Base-by-base conservation (phyloP, 1,140 invertebrate genomes). In the Acromyrmex echinatior region DNA sequence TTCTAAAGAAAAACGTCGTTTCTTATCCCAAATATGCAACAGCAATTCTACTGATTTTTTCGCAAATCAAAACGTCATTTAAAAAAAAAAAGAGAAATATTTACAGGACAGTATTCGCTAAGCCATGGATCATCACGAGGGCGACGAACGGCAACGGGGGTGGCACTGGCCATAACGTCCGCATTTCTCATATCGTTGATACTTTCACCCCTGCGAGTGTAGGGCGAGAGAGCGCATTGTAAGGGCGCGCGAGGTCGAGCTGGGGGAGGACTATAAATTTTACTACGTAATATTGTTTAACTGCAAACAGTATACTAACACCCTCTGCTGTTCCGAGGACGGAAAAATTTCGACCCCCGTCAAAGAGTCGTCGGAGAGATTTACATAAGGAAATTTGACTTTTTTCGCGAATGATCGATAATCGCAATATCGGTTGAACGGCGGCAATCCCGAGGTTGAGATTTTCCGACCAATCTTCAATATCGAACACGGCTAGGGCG, bases 201-300 rank as follows among this genome's bases (percentile, higher is more conserved):
- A 94, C 92, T 94, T 93, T 94, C 86, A 87, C 73, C 90, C 87
- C 28, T 65, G 86, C 45, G 39, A 51, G 56, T n/a, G 14, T 58
- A 73, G 76, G 62, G 58, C 73, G 68, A 58, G 78, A 60, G 31
- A 12, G 79, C 49, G 82, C 58, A 86, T 91, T 89, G 87, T 89
- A 91, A 88, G 87, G 82, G 90, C 53, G 89, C 53, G 74, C 63
- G 39, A 65, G 18, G 39, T 58, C 86, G 51, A 56, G 80, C 39
- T 25, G 78, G 53, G 80, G 66, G 62, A n/a, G 78, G 56, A 87
- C 87, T 93, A 93, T 95, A 95, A 95, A 95, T 95, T 95, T 95
- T 95, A 95, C 94, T 93, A 93, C 92, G 94, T 95, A 94, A 94
- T 95, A 95, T 95, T 95, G 93, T 95, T 95, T 95, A 95, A 95